phyloP scores from a whole-genome alignment of 2,113 vertebrate genomes.

The Pterocles burchelli region DNA sequence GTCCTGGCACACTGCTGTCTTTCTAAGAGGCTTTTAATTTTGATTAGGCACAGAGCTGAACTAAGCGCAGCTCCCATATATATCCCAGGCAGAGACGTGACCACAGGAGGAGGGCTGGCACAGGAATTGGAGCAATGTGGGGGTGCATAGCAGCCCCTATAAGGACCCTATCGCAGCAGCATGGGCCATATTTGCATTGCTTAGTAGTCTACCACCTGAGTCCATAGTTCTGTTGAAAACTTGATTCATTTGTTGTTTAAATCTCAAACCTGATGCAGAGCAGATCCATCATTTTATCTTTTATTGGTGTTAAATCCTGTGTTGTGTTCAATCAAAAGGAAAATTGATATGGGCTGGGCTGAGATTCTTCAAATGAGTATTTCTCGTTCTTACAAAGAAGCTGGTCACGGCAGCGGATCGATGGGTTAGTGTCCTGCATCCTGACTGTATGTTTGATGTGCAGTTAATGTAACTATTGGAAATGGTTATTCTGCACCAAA shows the following conservation, averaged over 20 bases:
- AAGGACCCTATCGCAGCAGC: neutral
- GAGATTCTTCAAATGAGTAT: neutral
- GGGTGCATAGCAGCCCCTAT: neutral
- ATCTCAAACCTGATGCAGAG: neutral
- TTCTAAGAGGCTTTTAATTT: constrained; percentile 31
- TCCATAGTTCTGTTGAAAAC: neutral
- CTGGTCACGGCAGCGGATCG: neutral
- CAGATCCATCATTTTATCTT: neutral
- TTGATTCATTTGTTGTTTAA: neutral
- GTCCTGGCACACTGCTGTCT: neutral
- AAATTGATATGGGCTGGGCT: neutral
- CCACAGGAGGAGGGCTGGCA: fast-evolving
- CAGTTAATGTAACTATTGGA: neutral
- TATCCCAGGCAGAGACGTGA: neutral
- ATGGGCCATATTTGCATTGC: neutral
- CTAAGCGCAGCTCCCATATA: neutral
- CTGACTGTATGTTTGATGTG: neutral
- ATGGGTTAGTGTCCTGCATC: fast-evolving
- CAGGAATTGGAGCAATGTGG: fast-evolving
- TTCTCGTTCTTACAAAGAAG: neutral
- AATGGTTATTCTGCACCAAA: neutral
- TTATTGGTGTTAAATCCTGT: neutral
- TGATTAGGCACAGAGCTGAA: constrained; percentile 6
- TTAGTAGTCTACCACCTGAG: neutral
- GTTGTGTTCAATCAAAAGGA: neutral